phyloP scores from a whole-genome alignment of 2,113 vertebrate genomes.

The Clupea harengus region DNA sequence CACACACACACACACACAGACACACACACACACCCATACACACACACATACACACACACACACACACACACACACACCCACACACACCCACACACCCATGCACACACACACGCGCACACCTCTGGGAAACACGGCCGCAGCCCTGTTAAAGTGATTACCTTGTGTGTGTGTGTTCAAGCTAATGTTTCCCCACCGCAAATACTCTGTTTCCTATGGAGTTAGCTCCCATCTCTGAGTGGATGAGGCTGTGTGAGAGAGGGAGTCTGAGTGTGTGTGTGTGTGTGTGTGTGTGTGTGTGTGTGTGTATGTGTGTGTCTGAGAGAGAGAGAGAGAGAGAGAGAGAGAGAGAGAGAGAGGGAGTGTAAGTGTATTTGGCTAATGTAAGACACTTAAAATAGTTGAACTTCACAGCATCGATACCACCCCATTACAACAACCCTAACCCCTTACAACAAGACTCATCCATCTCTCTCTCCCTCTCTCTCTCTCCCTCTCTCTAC shows the following conservation, averaged over 20 bases:
- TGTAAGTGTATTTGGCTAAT: not conserved
- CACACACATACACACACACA: not conserved
- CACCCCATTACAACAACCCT: too few relatives aligned
- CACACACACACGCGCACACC: not conserved
- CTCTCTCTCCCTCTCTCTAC: too few relatives aligned
- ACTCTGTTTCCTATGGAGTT: constrained; percentile 11
- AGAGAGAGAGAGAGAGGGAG: too few relatives aligned
- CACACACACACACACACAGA: not conserved
- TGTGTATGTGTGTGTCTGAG: not conserved
- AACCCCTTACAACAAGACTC: not conserved
- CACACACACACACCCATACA: too few relatives aligned
- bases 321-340: not conserved
- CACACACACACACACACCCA: not conserved
- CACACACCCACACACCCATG: constrained; percentile 13
- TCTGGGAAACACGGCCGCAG: not conserved
- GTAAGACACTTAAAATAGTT: not conserved
- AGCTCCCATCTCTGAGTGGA: constrained; percentile 8
- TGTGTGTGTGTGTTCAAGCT: constrained; percentile 41
- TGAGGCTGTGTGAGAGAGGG: not conserved
- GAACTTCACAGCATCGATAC: not conserved
- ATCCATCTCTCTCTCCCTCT: not conserved
- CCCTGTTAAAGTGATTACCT: constrained; percentile 41
- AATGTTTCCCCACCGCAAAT: constrained; percentile 37
- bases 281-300: not conserved
- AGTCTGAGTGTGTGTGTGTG: too few relatives aligned